Base-by-base conservation (phyloP, 2,797 vertebrate species). In the Tauraco hartlaubi region DNA sequence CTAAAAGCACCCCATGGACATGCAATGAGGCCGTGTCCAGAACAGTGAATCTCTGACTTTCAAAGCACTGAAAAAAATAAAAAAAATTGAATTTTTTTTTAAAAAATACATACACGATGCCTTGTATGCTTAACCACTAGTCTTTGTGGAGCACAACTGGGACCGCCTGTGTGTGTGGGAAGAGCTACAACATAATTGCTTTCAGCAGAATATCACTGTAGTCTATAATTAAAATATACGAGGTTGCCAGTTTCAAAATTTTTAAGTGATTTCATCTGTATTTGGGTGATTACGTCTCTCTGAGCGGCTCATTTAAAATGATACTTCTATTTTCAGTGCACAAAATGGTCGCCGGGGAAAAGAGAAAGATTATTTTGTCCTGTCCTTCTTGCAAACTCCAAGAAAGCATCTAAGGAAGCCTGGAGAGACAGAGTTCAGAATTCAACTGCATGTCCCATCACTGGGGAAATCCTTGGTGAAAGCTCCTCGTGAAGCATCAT, bases 181-280 rank as follows among this genome's bases (percentile, higher is more conserved):
- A 88, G 95, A 94, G 54, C 74, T 80, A 15, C 63, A 71, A 15
- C 11, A 7, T 85, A 93, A 94, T 97, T 94, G 92, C 97, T 96
- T 93, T 96, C 96, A 91, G 96, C 94, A 92, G 97, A 96, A 83
- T 82, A 67, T 35, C 58, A 80, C 83, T 93, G 71, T 16, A 54
- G 89, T 16, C 72, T 92, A 11, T 93, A 82, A 97, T 96, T 96
- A 93, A 97, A 95, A 92, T 55, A 91, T 10, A 87, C 66, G 88
- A 94, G 52, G 63, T 95, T 68, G 83, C 35, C 19, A 61, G 91
- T 83, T 97, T 85, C 85, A 66, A 74, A 88, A 35, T 72, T 75
- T 93, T 85, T 93, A 95, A 97, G 86, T 93, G 97, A 92, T 96
- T 95, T 97, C 94, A 92, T 85, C 93, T 92, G 91, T 86, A 63